Evolutionary conservation across 2,888 invertebrate species (phyloP).

Genomic region (Antitype chi): DNA sequence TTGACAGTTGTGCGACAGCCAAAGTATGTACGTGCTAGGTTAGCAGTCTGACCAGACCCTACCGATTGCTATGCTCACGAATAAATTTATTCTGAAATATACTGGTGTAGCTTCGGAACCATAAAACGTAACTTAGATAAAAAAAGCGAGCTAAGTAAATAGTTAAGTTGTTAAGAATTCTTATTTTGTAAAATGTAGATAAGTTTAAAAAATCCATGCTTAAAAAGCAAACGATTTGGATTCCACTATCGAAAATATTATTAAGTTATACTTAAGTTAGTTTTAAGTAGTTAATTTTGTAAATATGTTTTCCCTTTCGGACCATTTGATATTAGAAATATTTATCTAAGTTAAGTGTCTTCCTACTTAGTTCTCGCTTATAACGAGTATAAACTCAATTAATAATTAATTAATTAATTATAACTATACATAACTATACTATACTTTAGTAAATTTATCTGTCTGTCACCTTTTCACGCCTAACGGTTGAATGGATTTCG

Average conservation of each 20-base stretch:
- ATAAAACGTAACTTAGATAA: background rate
- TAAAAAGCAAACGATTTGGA: constrained; percentile 65
- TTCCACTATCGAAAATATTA: constrained; percentile 77
- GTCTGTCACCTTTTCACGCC: background rate
- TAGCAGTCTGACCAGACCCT: background rate
- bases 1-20: background rate
- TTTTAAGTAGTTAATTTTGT: constrained; percentile 61
- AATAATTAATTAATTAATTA: no score
- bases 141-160: background rate
- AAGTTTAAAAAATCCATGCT: constrained; percentile 26
- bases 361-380: constrained; percentile 37
- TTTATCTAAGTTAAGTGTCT: constrained; percentile 13
- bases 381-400: background rate
- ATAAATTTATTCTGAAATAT: background rate
- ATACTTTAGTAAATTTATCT: background rate
- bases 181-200: constrained; percentile 10
- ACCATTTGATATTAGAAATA: constrained; percentile 5
- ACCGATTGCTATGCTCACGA: background rate
- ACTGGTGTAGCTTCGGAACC: background rate
- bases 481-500: background rate
- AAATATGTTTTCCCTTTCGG: constrained; percentile 46
- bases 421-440: no score
- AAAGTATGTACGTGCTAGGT: background rate
- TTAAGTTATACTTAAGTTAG: constrained; percentile 20
- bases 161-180: background rate